Conservation (phyloP, 1,140 invertebrate genomes). For the Drosophila hydei region DNA sequence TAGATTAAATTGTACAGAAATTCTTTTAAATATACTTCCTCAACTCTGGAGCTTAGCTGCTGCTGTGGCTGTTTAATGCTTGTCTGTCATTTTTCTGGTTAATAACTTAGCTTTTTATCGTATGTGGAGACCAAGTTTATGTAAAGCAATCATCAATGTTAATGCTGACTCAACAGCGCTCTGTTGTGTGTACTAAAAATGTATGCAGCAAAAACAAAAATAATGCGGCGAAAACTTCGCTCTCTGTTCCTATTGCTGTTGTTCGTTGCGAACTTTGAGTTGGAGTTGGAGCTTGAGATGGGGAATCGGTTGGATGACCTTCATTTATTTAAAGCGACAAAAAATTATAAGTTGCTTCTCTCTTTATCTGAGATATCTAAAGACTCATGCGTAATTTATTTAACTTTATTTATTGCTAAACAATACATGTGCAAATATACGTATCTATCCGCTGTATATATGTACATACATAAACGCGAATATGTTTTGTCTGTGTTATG, state of each 20-base stretch:
- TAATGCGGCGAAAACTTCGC: slow-evolving; percentile 2
- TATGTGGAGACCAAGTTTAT: slow-evolving; percentile 40
- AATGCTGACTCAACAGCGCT: slow-evolving; percentile 20
- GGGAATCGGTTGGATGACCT: slow-evolving; percentile 1
- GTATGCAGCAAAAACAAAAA: slow-evolving; percentile 20
- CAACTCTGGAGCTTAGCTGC: not conserved
- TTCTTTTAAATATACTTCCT: slow-evolving; percentile 5
- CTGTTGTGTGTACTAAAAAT: slow-evolving; percentile 43
- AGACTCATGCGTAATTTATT: slow-evolving; percentile 42
- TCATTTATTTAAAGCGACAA: slow-evolving; percentile 6
- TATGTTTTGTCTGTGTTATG: slow-evolving; percentile 39
- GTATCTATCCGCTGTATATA: not conserved
- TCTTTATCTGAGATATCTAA: slow-evolving; percentile 1
- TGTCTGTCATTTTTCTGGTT: slow-evolving; percentile 44
- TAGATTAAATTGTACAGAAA: not conserved
- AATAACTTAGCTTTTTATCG: slow-evolving; percentile 66
- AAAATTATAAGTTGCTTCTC: slow-evolving; percentile 18
- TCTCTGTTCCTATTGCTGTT: slow-evolving; percentile 5
- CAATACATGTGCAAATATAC: slow-evolving; percentile 14
- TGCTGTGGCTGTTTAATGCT: too few relatives aligned
- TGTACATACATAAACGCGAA: not conserved
- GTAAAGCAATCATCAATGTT: slow-evolving; percentile 29
- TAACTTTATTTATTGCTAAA: slow-evolving; percentile 48
- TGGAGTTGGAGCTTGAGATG: slow-evolving; percentile 14
- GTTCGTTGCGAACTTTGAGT: slow-evolving; percentile 4